phyloP scores from a whole-genome alignment of 64 coral and sea anemone species.

The Montipora foliosa region DNA sequence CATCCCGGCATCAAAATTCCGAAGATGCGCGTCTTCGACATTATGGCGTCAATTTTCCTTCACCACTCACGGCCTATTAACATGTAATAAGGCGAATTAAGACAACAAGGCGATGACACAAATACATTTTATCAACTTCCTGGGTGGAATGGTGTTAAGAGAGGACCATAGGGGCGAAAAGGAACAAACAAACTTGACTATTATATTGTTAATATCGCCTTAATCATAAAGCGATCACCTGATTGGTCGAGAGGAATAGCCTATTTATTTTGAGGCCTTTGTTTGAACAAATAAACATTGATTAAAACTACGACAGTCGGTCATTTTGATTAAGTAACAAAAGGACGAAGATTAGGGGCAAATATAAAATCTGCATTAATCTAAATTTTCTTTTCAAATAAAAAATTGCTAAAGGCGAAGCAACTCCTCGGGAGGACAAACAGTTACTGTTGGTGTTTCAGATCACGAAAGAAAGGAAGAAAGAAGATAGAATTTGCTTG shows the following conservation, averaged over 20 bases:
- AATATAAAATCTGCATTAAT: conserved; percentile 99
- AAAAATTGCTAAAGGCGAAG: conserved; percentile 60
- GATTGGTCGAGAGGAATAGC: conserved; percentile 84
- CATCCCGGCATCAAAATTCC: conserved; percentile 9
- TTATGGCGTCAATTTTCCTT: conserved; percentile 33
- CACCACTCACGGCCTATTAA: conserved; percentile 45
- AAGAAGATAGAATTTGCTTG: background rate
- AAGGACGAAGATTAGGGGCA: conserved; percentile 91
- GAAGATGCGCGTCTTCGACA: conserved; percentile 13
- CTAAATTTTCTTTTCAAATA: conserved; percentile 87
- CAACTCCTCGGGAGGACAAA: conserved; percentile 10
- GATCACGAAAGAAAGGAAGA: too few species aligned
- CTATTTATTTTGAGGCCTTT: conserved; percentile 95
- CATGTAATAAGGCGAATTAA: conserved; percentile 50
- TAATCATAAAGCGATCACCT: conserved; percentile 71
- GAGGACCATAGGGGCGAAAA: conserved; percentile 55
- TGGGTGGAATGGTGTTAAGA: conserved; percentile 70
- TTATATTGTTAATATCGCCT: conserved; percentile 89
- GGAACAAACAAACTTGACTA: conserved; percentile 86
- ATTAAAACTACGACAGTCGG: conserved; percentile 99
- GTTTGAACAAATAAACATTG: conserved; percentile 96
- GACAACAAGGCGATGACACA: conserved; percentile 61
- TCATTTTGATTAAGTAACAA: conserved; percentile 99
- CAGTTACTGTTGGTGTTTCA: background rate
- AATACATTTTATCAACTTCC: conserved; percentile 70